phyloP scores from a whole-genome alignment of 2,113 vertebrate genomes.

The Micromys minutus region DNA sequence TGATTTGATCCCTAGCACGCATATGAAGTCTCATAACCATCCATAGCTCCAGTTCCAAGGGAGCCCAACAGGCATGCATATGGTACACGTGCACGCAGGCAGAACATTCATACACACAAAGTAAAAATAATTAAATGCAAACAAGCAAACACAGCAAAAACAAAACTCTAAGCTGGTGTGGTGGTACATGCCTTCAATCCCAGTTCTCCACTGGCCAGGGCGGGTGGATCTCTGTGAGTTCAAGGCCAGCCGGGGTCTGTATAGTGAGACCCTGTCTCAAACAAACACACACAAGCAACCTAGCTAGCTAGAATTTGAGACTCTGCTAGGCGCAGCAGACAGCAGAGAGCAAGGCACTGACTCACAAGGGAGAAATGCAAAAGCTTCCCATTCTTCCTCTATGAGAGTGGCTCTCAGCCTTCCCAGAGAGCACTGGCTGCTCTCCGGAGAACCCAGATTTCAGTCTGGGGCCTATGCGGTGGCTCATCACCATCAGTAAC shows the following conservation, averaged over 20 bases:
- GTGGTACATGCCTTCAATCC: background rate
- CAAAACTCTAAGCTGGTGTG: too few species aligned
- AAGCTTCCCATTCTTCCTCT: background rate
- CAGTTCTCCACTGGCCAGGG: too few species aligned
- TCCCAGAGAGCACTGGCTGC: background rate
- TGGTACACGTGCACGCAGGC: background rate
- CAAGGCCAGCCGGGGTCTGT: background rate
- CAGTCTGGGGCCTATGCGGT: background rate
- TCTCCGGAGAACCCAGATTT: background rate
- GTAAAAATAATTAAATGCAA: background rate
- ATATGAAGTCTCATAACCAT: background rate
- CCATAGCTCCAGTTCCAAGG: background rate
- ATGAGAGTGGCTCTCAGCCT: too few species aligned
- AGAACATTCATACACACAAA: background rate
- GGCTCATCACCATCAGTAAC: background rate
- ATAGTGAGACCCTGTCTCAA: background rate
- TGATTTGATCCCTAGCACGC: background rate
- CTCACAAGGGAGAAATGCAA: accelerated
- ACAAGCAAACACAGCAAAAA: background rate
- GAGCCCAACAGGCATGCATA: background rate
- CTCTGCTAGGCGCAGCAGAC: background rate
- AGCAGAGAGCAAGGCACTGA: background rate
- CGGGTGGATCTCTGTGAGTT: background rate
- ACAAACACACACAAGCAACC: background rate
- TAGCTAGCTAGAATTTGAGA: background rate